These are phyloP conservation scores for Drosophila oshimai DNA, from an alignment of 1,140 invertebrate species.

Conservation along the genomic window DNA sequence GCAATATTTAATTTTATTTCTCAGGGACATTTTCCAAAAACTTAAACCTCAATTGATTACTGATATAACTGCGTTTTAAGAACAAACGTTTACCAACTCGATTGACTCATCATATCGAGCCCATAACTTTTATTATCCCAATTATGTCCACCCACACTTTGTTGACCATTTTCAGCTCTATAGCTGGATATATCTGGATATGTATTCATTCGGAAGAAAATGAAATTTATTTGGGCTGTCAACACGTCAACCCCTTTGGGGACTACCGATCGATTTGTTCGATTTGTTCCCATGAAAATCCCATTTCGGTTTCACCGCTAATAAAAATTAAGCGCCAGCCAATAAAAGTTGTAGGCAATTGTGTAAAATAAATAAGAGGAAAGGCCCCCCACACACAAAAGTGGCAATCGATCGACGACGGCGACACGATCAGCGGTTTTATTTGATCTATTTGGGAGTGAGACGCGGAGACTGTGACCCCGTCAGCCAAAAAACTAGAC, in stretches of 20 bases:
- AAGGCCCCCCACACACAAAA: slow-evolving; percentile 60
- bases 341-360: slow-evolving; percentile 42
- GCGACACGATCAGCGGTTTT: slow-evolving; percentile 66
- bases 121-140: slow-evolving; percentile 15
- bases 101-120: slow-evolving; percentile 11
- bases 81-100: too few species aligned
- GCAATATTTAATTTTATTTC: too few species aligned
- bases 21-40: too few species aligned
- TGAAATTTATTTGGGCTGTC: slow-evolving; percentile 26
- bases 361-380: slow-evolving; percentile 40
- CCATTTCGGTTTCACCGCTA: slow-evolving; percentile 47
- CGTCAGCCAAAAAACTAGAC: slow-evolving; percentile 13
- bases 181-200: too few species aligned
- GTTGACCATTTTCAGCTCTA: background rate
- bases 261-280: slow-evolving; percentile 26
- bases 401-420: slow-evolving; percentile 36
- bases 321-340: slow-evolving; percentile 61
- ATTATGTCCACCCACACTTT: slow-evolving; percentile 21
- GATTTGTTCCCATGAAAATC: slow-evolving; percentile 48
- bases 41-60: background rate
- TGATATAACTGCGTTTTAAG: background rate
- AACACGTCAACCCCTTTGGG: slow-evolving; percentile 16
- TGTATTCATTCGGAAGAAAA: slow-evolving; percentile 13
- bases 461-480: slow-evolving; percentile 19
- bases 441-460: slow-evolving; percentile 61